Evolutionary conservation across 2,113 vertebrate genomes (phyloP).

Genomic region (Tamias sibiricus): DNA sequence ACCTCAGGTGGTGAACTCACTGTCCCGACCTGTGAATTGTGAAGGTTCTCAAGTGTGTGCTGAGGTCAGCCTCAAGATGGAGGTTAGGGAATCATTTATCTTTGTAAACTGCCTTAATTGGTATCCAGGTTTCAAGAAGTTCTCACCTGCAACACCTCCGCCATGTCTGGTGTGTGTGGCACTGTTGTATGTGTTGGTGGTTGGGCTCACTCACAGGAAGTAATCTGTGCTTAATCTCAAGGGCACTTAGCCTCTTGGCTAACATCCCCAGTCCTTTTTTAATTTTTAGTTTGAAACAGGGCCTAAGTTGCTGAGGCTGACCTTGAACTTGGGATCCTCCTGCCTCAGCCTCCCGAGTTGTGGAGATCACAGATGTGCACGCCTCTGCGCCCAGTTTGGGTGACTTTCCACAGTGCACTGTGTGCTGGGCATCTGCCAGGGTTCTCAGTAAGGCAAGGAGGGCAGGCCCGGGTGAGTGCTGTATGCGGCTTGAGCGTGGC

Average conservation of each 20-base stretch:
- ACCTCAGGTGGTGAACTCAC: no score
- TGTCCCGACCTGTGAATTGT: neutral
- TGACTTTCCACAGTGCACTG: no score
- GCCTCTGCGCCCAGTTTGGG: no score
- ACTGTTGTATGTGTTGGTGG: neutral
- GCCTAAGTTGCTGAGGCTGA: no score
- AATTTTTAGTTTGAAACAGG: no score
- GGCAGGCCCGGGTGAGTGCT: neutral
- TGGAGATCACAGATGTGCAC: accelerated
- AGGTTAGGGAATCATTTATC: neutral
- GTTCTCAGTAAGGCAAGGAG: neutral
- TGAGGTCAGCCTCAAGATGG: neutral
- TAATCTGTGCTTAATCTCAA: no score
- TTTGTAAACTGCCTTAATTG: neutral
- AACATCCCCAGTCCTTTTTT: no score
- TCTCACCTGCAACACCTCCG: neutral
- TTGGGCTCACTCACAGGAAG: neutral
- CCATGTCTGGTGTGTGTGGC: neutral
- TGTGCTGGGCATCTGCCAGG: neutral
- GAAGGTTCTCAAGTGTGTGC: neutral
- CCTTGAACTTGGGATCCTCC: no score
- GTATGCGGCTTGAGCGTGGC: neutral
- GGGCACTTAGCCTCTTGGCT: no score
- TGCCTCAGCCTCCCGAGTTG: no score
- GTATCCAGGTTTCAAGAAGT: neutral